Evolutionary conservation across 2,113 vertebrate species (phyloP).

Genomic region (Nycticryphes semicollaris): DNA sequence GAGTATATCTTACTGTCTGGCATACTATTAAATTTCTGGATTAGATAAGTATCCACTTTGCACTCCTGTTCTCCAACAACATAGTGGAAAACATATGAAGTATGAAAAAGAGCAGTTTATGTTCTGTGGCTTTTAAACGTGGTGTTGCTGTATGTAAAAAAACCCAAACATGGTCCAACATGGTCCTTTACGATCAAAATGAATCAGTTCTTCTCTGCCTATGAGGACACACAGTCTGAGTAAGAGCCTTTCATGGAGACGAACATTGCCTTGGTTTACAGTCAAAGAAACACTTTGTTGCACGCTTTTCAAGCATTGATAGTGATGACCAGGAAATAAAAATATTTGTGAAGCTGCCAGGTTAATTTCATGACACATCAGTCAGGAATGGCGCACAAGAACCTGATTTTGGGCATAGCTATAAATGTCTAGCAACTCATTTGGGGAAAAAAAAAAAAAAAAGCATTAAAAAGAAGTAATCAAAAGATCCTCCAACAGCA

Average conservation of each 20-base stretch:
- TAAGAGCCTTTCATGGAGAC: neutral
- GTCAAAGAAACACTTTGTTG: slow-evolving; percentile 1
- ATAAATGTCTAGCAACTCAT: neutral
- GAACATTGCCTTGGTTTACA: slow-evolving; percentile 12
- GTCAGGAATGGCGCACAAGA: neutral
- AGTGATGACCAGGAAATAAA: neutral
- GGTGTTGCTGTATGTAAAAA: neutral
- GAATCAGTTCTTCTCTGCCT: neutral
- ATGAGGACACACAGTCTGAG: neutral
- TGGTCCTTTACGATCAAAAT: neutral
- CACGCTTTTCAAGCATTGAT: neutral
- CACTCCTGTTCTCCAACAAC: neutral
- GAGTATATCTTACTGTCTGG: neutral
- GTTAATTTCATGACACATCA: slow-evolving; percentile 13
- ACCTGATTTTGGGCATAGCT: neutral
- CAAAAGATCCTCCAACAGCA: neutral
- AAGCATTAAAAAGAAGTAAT: neutral
- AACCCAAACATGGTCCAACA: too few species aligned
- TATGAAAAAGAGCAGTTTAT: neutral
- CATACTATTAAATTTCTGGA: neutral
- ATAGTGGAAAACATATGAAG: neutral
- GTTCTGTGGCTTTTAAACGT: neutral
- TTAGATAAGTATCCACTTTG: neutral
- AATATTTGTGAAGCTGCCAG: neutral
- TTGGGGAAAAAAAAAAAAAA: neutral